Base-by-base conservation (phyloP, 2,888 invertebrate genomes). In the Phyllotreta striolata region DNA sequence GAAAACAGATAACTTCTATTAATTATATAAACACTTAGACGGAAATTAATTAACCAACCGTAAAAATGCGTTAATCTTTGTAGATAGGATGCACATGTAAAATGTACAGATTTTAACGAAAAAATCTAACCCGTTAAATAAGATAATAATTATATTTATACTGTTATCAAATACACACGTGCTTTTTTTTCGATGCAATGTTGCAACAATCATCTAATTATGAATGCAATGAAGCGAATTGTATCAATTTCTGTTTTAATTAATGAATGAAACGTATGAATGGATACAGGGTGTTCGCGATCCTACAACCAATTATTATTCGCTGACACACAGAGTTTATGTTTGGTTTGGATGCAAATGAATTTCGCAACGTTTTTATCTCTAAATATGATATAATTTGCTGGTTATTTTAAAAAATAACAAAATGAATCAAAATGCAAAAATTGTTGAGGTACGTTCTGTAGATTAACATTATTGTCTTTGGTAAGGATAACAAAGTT, bases 111-210 rank as follows among this genome's bases (percentile, higher is more conserved):
- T n/a, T n/a, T n/a, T 44, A 44, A 43, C 12, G 14, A 44, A 44
- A 44, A 44, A 8, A 6, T 1, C 14, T 10, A 41, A 41, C 9
- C 10, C 41, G 10, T 41, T 9, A 24, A 24, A 10, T 10, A n/a
- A 44, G 44, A 44, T 44, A 44, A 44, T 44, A 44, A 44, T 44
- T 44, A 44, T 44, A 44, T 44, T 44, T 44, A 44, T n/a, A 44
- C 44, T 7, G 44, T 44, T 44, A 44, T 44, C 44, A 13, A 44
- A 44, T n/a, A 44, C 10, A 44, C 44, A 44, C 44, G 44, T 44
- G 44, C 14, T 13, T 44, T 44, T 44, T 24, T 24, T 44, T 13
- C 14, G 10, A 41, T 44, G 12, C 10, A 6, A 13, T 44, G 44
- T 44, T 44, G 44, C 44, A 44, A 44, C 14, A 6, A n/a, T 7